Base-by-base conservation (phyloP, 2,113 vertebrate genomes). In the Hippocampus guttulatus region DNA sequence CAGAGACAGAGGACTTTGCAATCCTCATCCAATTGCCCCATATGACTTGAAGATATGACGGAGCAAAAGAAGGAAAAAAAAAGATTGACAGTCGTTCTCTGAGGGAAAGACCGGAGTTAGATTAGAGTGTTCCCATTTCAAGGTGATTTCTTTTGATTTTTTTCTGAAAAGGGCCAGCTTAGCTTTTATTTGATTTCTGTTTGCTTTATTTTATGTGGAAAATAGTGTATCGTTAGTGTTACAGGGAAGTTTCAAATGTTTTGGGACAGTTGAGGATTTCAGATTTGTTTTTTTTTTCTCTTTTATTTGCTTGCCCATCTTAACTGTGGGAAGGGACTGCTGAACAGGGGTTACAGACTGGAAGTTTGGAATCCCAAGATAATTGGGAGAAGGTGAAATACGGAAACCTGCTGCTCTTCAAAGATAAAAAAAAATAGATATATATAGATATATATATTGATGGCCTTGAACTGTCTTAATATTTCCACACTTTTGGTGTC, bases 401-500 rank as follows among this genome's bases (percentile, higher is more conserved):
- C 79, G 80, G 85, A 93, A 92, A 92, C 90, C 87, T 93, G 92
- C 92, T 93, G 92, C 92, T 93, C 92, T 93, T 92, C 87, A 91
- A 92, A 92, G 90, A 68, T 38, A 54, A 21, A 33, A 90, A 86
- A 90, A 79, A 86, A 88, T 33, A 33, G 5, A 33, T 33, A 33
- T 33, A 33, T 38, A 1, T 38, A 86, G 5, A 51, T 51, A 51
- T 20, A 51, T 51, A 89, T 87, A 85, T 89, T 25, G 88, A 93
- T 93, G 92, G 92, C 91, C 92, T 93, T 93, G 91, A 92, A 92
- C 90, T 93, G 90, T 93, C 91, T 92, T 91, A 90, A 88, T 84
- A 87, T 92, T 93, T 93, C 89, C 92, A 90, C 91, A 92, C 91
- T 80, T 88, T 80, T 81, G 47, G 75, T 47, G 85, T 78, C 80